These are phyloP conservation scores for Acrossocheilus fasciatus DNA, from an alignment of 2,797 vertebrate genomes.

Conservation along the genomic window DNA sequence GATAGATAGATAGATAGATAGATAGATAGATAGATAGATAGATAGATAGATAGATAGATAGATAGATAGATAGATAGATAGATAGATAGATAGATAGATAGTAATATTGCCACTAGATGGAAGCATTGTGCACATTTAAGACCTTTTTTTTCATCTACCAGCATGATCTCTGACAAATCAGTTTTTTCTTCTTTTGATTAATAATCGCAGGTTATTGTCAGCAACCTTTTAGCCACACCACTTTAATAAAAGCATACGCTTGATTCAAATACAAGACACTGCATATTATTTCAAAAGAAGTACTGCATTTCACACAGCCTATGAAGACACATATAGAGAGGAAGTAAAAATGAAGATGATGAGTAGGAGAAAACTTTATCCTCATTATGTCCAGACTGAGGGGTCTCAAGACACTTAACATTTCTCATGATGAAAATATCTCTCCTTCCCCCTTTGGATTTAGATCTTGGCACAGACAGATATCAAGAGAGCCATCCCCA, in stretches of 20 bases:
- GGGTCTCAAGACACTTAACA: slow-evolving; percentile 40
- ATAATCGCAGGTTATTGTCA: background rate
- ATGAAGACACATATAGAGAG: background rate
- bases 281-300: background rate
- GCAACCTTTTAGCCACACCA: background rate
- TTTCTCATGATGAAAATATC: slow-evolving; percentile 61
- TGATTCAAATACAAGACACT: background rate
- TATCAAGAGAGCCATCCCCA: slow-evolving; percentile 57
- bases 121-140: background rate
- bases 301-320: background rate
- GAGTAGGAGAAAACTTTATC: background rate
- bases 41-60: background rate
- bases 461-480: slow-evolving; percentile 53
- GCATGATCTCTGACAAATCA: background rate
- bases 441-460: slow-evolving; percentile 46
- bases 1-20: background rate
- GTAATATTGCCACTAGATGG: slow-evolving; percentile 20
- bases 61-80: slow-evolving; percentile 8
- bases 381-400: slow-evolving; percentile 20
- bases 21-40: no score
- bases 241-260: background rate
- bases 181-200: background rate
- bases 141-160: no score
- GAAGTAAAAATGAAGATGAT: background rate
- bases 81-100: slow-evolving; percentile 16